Percentiles rank a stretch among this genome's conserved stretches.
phyloP scores from a whole-genome alignment of 1,140 invertebrate genomes.

The Aphaenogaster floridana region DNA sequence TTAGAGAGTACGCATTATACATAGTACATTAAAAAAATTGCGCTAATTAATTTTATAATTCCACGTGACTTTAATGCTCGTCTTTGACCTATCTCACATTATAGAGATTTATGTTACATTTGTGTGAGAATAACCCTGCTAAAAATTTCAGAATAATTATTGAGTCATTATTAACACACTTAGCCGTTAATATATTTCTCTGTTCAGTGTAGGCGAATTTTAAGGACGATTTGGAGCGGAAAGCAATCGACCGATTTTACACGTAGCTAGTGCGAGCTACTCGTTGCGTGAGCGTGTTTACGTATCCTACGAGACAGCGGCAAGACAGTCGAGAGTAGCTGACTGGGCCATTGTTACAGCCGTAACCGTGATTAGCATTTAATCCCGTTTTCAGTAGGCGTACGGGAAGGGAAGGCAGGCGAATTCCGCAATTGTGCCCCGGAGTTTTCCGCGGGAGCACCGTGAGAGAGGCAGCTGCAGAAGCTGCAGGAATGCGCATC shows the following conservation, averaged over 20 bases:
- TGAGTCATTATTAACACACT: not conserved
- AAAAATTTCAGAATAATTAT: not conserved
- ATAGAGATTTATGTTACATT: not conserved
- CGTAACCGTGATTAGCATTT: conserved; percentile 58
- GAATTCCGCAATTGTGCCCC: conserved; percentile 37
- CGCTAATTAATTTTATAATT: no score
- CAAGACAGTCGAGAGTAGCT: conserved; percentile 28
- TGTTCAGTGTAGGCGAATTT: not conserved
- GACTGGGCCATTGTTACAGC: conserved; percentile 57
- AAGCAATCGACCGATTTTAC: not conserved
- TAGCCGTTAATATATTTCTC: not conserved
- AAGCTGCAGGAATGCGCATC: conserved; percentile 52
- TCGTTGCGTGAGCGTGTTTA: conserved; percentile 36
- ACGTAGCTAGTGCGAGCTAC: not conserved
- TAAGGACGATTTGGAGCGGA: not conserved
- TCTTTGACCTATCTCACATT: no score
- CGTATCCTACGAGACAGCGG: conserved; percentile 24
- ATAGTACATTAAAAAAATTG: no score
- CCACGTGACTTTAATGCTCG: no score
- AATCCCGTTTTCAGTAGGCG: conserved; percentile 51
- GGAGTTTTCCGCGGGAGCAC: conserved; percentile 66
- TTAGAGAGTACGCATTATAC: no score
- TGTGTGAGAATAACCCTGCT: not conserved
- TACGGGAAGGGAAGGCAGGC: not conserved
- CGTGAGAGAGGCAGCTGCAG: conserved; percentile 59